Conservation (phyloP, 1,140 invertebrate species). For the Trichonephila inaurata region DNA sequence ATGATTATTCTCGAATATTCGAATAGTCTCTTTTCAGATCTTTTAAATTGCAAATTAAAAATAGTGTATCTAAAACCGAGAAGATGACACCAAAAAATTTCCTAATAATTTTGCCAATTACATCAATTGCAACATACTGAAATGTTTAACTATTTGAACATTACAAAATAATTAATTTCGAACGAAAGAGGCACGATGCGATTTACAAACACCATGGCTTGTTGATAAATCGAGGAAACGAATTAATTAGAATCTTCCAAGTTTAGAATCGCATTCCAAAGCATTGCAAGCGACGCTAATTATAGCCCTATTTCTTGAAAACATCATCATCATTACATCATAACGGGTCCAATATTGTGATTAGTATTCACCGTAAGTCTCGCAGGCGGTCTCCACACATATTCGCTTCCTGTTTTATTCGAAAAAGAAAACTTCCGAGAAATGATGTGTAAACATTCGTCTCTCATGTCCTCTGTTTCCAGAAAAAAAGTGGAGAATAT, state of each 20-base stretch:
- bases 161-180: not conserved
- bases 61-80: no score
- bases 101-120: no score
- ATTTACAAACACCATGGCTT: not conserved
- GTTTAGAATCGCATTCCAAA: not conserved
- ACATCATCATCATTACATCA: not conserved
- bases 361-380: conserved; percentile 4
- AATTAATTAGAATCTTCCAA: not conserved
- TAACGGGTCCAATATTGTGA: not conserved
- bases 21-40: no score
- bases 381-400: not conserved
- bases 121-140: no score
- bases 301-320: not conserved
- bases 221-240: not conserved
- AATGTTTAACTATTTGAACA: no score
- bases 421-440: conserved; percentile 20
- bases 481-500: not conserved
- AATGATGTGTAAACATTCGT: not conserved
- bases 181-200: not conserved
- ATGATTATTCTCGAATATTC: no score
- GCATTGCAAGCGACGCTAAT: not conserved
- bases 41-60: no score
- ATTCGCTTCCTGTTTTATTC: conserved; percentile 10
- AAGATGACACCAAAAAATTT: no score
- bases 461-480: not conserved